Conservation (phyloP, 2,888 invertebrate genomes). For the Drosophila anomalata region DNA sequence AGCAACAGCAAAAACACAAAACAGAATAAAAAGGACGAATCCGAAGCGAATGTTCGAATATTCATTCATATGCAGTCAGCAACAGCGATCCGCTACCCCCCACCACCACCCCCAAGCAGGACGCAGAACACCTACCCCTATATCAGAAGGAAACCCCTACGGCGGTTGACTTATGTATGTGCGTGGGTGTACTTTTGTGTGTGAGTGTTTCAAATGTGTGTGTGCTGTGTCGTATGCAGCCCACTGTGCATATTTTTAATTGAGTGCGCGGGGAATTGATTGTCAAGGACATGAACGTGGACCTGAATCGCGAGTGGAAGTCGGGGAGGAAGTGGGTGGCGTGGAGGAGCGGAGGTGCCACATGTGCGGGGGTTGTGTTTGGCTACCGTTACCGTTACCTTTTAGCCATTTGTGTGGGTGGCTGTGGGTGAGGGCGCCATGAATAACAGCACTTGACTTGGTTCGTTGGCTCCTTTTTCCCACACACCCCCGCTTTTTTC, state of each 20-base stretch:
- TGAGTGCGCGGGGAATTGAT: slow-evolving; percentile 79
- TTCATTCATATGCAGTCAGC: slow-evolving; percentile 77
- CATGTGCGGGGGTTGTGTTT: slow-evolving; percentile 61
- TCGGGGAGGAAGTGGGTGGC: slow-evolving; percentile 6
- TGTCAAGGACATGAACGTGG: slow-evolving; percentile 76
- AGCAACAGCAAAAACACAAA: slow-evolving; percentile 37
- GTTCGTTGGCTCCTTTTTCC: slow-evolving; percentile 51
- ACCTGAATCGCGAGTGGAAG: slow-evolving; percentile 52
- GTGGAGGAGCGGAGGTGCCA: slow-evolving; percentile 23
- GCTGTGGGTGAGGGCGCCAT: slow-evolving; percentile 51
- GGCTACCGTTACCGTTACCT: slow-evolving; percentile 69
- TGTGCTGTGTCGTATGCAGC: slow-evolving; percentile 60
- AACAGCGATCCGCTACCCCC: slow-evolving; percentile 38
- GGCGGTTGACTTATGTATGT: slow-evolving; percentile 66
- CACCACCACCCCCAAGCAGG: slow-evolving; percentile 29
- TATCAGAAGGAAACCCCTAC: slow-evolving; percentile 54
- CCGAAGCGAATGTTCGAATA: slow-evolving; percentile 69
- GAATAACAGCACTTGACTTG: slow-evolving; percentile 77
- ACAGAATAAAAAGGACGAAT: slow-evolving; percentile 36
- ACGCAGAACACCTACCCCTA: slow-evolving; percentile 9
- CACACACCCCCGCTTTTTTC: slow-evolving; percentile 25
- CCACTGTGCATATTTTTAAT: slow-evolving; percentile 75
- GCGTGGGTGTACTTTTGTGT: slow-evolving; percentile 7
- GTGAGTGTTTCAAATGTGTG: slow-evolving; percentile 13
- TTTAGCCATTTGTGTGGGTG: slow-evolving; percentile 64